A percentile compares a stretch with the other conserved stretches of the same genome.
Evolutionary conservation across 2,113 vertebrate genomes (phyloP).

Genomic region (Lycocorax pyrrhopterus): DNA sequence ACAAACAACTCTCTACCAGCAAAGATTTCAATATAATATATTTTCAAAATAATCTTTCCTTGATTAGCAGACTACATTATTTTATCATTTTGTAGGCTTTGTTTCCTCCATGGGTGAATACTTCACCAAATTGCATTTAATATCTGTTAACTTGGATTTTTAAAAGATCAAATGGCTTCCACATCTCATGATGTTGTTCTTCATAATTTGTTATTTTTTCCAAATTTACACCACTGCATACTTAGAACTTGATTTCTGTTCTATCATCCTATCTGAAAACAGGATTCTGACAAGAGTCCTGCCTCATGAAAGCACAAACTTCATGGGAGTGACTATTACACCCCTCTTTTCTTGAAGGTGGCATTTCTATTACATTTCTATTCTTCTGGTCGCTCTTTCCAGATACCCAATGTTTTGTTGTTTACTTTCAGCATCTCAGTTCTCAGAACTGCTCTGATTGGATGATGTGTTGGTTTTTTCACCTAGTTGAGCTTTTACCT

Average conservation of each 20-base stretch:
- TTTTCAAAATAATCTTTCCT: slow-evolving; percentile 68
- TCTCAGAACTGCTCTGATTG: not conserved
- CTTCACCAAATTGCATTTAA: slow-evolving; percentile 70
- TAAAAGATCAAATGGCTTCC: slow-evolving; percentile 62
- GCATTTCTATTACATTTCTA: not conserved
- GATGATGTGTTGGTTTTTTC: not conserved
- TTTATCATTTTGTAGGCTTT: slow-evolving; percentile 70
- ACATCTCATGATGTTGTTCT: slow-evolving; percentile 60
- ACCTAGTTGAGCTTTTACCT: not conserved
- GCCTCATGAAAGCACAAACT: not conserved
- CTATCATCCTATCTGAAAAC: slow-evolving; percentile 9
- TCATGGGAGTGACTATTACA: not conserved
- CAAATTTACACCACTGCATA: not conserved
- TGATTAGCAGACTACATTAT: slow-evolving; percentile 64
- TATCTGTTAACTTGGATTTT: slow-evolving; percentile 67
- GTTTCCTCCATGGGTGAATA: slow-evolving; percentile 68
- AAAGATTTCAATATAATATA: slow-evolving; percentile 50
- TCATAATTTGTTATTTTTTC: slow-evolving; percentile 30
- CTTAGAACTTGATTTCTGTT: slow-evolving; percentile 49
- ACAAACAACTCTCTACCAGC: slow-evolving; percentile 37
- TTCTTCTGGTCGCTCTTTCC: not conserved
- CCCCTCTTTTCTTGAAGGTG: not conserved
- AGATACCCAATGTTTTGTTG: not conserved
- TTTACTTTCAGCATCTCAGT: not conserved
- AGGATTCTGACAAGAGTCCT: not conserved